These are phyloP conservation scores for Perdita meconis DNA, from an alignment of 2,888 invertebrate genomes.

Conservation along the genomic window DNA sequence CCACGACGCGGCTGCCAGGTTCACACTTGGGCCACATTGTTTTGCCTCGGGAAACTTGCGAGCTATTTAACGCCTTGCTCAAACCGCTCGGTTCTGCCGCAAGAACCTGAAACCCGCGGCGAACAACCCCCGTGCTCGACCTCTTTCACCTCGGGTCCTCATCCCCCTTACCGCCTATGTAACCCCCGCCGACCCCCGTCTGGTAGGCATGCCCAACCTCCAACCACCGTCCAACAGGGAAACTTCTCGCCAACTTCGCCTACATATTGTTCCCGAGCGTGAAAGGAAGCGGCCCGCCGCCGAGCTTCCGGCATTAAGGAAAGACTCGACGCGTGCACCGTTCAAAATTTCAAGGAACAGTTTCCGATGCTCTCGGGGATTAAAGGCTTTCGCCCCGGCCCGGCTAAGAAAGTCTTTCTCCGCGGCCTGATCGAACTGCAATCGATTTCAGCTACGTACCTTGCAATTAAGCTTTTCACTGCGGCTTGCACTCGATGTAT, in stretches of 20 bases:
- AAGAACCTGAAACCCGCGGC: constrained; percentile 74
- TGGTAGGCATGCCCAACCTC: constrained; percentile 46
- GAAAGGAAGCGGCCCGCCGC: constrained; percentile 65
- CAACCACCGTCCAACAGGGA: constrained; percentile 60
- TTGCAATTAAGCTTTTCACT: constrained; percentile 8
- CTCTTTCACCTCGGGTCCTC: constrained; percentile 40
- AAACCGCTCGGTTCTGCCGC: constrained; percentile 73
- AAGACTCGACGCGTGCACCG: constrained; percentile 41
- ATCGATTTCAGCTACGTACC: neutral
- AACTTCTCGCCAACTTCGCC: constrained; percentile 76
- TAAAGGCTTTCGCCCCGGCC: constrained; percentile 19
- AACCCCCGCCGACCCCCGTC: constrained; percentile 37
- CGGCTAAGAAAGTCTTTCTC: neutral
- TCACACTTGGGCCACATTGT: constrained; percentile 80
- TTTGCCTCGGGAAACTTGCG: constrained; percentile 79
- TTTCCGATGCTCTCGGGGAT: constrained; percentile 23
- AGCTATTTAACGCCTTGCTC: constrained; percentile 82
- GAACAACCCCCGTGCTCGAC: constrained; percentile 37
- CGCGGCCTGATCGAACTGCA: neutral
- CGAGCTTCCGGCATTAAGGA: constrained; percentile 57
- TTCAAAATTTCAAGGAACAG: constrained; percentile 44
- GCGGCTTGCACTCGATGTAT: neutral
- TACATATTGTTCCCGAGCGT: constrained; percentile 70
- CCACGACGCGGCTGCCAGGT: constrained; percentile 70
- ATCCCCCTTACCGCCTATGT: constrained; percentile 43